phyloP scores from a whole-genome alignment of 2,797 vertebrate species.

The Ammospiza maritima region DNA sequence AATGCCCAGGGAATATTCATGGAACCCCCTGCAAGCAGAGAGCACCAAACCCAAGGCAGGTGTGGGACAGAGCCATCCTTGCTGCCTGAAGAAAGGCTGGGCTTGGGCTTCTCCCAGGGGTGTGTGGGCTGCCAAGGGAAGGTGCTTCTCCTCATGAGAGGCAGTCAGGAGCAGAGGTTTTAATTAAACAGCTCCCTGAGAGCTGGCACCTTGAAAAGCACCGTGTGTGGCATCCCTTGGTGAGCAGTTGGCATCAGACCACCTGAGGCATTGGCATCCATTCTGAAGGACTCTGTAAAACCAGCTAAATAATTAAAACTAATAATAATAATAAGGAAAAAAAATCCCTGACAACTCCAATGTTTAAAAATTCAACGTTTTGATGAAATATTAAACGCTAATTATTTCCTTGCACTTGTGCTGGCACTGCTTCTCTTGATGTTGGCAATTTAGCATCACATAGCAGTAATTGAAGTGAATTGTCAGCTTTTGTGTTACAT shows the following conservation, averaged over 20 bases:
- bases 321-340: not conserved
- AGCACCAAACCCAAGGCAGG: not conserved
- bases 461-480: not conserved
- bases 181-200: not conserved
- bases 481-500: not conserved
- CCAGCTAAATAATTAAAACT: constrained; percentile 37
- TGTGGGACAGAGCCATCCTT: rapidly evolving
- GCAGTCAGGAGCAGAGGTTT: not conserved
- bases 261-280: not conserved
- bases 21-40: not conserved
- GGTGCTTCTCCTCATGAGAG: not conserved
- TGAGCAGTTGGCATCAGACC: not conserved
- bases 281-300: not conserved
- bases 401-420: constrained; percentile 33
- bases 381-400: constrained; percentile 55
- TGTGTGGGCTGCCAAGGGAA: not conserved
- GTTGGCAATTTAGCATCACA: not conserved
- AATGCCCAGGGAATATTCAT: not conserved
- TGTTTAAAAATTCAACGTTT: constrained; percentile 46
- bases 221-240: not conserved
- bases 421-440: not conserved
- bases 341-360: not conserved
- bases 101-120: not conserved
- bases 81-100: not conserved
- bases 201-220: not conserved